These are phyloP conservation scores for Anableps anableps DNA, from an alignment of 2,797 vertebrate genomes.

Conservation along the genomic window DNA sequence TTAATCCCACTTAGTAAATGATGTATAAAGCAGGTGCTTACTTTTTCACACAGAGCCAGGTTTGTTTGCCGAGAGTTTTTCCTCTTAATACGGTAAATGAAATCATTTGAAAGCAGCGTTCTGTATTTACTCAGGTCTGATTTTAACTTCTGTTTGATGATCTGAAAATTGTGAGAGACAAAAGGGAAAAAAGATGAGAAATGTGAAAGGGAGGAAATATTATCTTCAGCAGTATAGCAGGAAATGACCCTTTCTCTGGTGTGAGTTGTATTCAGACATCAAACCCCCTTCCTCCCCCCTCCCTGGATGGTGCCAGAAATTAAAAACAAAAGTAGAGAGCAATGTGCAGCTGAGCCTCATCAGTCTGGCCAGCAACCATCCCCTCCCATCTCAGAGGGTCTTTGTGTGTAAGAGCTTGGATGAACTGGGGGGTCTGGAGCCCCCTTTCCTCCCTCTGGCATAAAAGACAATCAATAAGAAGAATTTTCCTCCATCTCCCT, in stretches of 20 bases:
- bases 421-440: conserved; percentile 15
- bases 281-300: not conserved
- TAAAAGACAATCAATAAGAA: conserved; percentile 59
- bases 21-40: not conserved
- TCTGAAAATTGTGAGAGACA: not conserved
- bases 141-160: not conserved
- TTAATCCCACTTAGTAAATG: not conserved
- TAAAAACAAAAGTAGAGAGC: conserved; percentile 10
- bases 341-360: conserved; percentile 47
- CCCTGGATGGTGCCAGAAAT: conserved; percentile 15
- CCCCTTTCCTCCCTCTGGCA: conserved; percentile 44
- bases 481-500: conserved; percentile 39
- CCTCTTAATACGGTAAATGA: not conserved
- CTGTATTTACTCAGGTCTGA: not conserved
- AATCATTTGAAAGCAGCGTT: not conserved
- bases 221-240: not conserved
- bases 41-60: not conserved
- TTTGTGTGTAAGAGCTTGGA: conserved; percentile 45
- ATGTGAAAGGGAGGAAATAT: not conserved
- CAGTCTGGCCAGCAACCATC: conserved; percentile 28
- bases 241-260: not conserved
- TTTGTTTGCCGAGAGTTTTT: not conserved
- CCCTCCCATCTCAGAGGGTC: conserved; percentile 20
- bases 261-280: not conserved
- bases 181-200: not conserved